Conservation (phyloP, 2,797 vertebrate genomes). For the Scyliorhinus canicula region DNA sequence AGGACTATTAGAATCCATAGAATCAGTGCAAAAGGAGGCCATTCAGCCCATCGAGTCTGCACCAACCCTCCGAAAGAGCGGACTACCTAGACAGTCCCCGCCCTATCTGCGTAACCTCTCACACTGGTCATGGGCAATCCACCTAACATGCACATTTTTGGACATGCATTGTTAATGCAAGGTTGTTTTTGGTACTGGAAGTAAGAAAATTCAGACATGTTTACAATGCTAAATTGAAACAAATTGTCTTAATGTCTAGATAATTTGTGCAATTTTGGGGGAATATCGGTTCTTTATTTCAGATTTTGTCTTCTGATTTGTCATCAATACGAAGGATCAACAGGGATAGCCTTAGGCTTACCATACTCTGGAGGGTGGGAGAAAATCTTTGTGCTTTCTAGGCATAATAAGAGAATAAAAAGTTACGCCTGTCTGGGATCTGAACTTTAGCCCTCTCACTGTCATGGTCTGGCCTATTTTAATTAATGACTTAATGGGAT, state of each 20-base stretch:
- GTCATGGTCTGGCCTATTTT: not conserved
- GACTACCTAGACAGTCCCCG: too few species aligned
- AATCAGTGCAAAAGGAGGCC: too few species aligned
- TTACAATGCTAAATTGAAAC: not conserved
- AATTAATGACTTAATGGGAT: not conserved
- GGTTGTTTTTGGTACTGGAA: not conserved
- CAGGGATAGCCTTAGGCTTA: not conserved
- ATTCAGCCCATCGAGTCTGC: too few species aligned
- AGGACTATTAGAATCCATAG: too few species aligned
- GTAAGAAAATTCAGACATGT: not conserved
- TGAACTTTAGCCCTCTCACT: not conserved
- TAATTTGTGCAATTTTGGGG: not conserved
- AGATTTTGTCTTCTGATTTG: not conserved
- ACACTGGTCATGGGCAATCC: too few species aligned
- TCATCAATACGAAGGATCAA: not conserved
- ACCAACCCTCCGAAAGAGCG: too few species aligned
- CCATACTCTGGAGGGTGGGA: not conserved
- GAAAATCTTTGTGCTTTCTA: not conserved
- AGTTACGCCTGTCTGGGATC: too few species aligned
- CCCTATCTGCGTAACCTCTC: too few species aligned
- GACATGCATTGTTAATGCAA: not conserved
- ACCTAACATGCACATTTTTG: too few species aligned
- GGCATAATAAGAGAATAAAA: not conserved
- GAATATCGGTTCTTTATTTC: not conserved
- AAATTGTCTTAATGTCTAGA: not conserved